Conservation (phyloP, 2,888 invertebrate species). For the Aphidoletes aphidimyza region DNA sequence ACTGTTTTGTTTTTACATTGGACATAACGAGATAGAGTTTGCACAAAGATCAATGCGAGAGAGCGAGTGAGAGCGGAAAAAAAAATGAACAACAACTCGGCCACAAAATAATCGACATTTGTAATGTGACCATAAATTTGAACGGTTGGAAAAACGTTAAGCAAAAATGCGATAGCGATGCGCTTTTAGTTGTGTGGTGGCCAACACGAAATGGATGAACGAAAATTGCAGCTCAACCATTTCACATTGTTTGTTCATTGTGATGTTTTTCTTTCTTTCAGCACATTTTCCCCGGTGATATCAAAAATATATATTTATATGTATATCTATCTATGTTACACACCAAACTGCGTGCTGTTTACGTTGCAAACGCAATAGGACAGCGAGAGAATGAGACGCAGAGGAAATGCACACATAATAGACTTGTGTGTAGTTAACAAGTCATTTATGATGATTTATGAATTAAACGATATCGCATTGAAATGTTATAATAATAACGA, state of each 20-base stretch:
- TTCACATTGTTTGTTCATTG: constrained; percentile 21
- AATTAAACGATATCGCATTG: constrained; percentile 52
- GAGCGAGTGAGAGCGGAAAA: background rate
- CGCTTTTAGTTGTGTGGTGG: constrained; percentile 40
- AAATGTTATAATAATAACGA: constrained; percentile 50
- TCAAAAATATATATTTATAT: too few relatives aligned
- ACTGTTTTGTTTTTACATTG: background rate
- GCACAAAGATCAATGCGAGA: background rate
- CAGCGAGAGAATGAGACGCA: too few relatives aligned
- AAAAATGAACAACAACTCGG: background rate
- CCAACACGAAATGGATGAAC: too few relatives aligned
- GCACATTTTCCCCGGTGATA: background rate
- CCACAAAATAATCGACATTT: constrained; percentile 54
- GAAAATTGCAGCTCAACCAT: background rate
- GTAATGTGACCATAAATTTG: constrained; percentile 51
- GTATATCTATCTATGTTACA: too few relatives aligned
- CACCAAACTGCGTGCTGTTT: too few relatives aligned
- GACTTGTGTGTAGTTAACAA: constrained; percentile 53
- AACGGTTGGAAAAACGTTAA: constrained; percentile 29
- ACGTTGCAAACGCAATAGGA: too few relatives aligned
- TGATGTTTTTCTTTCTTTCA: constrained; percentile 14
- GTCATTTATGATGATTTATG: constrained; percentile 54
- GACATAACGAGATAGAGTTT: background rate
- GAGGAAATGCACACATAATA: constrained; percentile 17
- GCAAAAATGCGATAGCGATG: constrained; percentile 47